Percentiles rank a stretch among this genome's conserved stretches.
phyloP scores from a whole-genome alignment of 2,797 vertebrate genomes.

The Caiman crocodilus region DNA sequence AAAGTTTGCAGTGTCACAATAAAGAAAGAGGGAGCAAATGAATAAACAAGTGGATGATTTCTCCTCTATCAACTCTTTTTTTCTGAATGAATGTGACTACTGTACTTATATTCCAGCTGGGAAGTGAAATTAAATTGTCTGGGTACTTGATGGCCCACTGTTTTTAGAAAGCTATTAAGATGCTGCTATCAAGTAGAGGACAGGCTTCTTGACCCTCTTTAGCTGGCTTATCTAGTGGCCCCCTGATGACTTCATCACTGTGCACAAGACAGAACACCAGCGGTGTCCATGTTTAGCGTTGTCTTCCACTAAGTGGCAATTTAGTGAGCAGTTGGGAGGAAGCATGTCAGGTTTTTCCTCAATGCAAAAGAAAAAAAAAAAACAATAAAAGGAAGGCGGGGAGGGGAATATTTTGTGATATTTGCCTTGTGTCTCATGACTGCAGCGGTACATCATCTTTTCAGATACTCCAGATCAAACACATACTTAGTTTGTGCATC shows the following conservation, averaged over 20 bases:
- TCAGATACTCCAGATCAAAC: not conserved
- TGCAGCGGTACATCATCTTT: not conserved
- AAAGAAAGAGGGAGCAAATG: conserved; percentile 17
- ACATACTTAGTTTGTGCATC: not conserved
- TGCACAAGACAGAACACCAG: not conserved
- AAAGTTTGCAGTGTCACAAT: not conserved
- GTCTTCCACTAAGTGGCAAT: conserved; percentile 52
- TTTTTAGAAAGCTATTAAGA: conserved; percentile 74
- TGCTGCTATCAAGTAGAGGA: conserved; percentile 39
- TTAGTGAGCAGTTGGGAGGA: not conserved
- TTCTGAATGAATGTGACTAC: conserved; percentile 61
- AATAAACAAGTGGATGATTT: conserved; percentile 24
- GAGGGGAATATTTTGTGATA: not conserved
- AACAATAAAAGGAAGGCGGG: not conserved
- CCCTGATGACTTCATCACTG: conserved; percentile 38
- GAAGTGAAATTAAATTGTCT: conserved; percentile 77
- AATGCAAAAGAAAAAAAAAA: not conserved
- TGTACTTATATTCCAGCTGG: conserved; percentile 72
- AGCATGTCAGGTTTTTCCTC: not conserved
- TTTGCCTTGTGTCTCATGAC: conserved; percentile 4
- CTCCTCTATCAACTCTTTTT: conserved; percentile 27
- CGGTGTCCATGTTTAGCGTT: conserved; percentile 26
- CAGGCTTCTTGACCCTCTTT: conserved; percentile 73
- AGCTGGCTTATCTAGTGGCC: conserved; percentile 54
- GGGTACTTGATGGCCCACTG: conserved; percentile 69